A percentile compares a stretch with the other conserved stretches of the same genome.
phyloP scores from a whole-genome alignment of 2,888 invertebrate species.

The Ferrisia virgata region DNA sequence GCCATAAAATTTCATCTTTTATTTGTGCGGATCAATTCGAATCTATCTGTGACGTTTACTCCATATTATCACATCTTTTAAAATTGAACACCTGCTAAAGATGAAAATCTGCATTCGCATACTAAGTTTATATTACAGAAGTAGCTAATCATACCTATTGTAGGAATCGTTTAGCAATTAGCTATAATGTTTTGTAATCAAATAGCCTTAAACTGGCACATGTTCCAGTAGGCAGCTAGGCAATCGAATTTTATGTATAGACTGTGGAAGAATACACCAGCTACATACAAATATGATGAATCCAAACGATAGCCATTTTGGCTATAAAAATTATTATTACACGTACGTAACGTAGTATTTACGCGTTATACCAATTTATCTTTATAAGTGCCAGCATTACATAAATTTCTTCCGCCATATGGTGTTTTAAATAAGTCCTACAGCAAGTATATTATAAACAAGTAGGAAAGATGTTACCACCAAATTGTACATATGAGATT shows the following conservation, averaged over 20 bases:
- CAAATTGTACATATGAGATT: neutral
- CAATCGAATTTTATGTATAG: too few species aligned
- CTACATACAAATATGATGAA: neutral
- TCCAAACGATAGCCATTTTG: neutral
- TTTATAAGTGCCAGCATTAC: neutral
- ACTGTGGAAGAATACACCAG: too few species aligned
- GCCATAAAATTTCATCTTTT: neutral
- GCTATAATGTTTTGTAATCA: neutral
- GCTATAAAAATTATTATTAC: neutral
- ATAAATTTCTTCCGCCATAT: neutral
- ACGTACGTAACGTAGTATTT: too few species aligned
- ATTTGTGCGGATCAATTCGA: neutral
- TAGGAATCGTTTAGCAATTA: neutral
- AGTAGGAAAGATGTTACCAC: neutral
- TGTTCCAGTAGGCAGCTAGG: too few species aligned
- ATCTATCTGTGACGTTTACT: neutral
- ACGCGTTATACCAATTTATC: neutral
- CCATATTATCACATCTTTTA: neutral
- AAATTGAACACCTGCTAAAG: neutral
- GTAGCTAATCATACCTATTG: neutral
- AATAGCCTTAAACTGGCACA: neutral
- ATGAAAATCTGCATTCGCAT: neutral
- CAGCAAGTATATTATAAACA: neutral
- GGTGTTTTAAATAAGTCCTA: neutral
- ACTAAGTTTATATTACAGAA: neutral